Evolutionary conservation across 2,888 invertebrate genomes (phyloP).

Genomic region (Ametastegia equiseti): DNA sequence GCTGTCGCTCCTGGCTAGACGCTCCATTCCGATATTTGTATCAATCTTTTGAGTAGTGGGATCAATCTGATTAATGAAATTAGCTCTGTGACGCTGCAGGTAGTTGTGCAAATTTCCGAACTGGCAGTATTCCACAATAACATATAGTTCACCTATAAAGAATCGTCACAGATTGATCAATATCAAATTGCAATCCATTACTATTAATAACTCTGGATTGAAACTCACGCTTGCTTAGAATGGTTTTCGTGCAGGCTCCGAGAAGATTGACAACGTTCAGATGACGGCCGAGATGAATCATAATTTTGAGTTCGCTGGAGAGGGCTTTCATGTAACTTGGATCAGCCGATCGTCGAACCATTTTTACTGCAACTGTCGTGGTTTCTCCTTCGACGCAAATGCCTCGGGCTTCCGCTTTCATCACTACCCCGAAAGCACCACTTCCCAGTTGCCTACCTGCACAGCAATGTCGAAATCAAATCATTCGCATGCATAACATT

Average conservation of each 20-base stretch:
- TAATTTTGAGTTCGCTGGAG: conserved; percentile 80
- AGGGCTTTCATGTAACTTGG: conserved; percentile 78
- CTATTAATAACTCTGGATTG: no score
- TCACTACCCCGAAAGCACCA: conserved; percentile 81
- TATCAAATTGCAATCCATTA: neutral
- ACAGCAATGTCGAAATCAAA: conserved; percentile 7
- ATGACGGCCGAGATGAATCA: conserved; percentile 80
- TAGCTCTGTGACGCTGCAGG: conserved; percentile 76
- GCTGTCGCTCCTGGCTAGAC: conserved; percentile 79
- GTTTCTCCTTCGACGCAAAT: conserved; percentile 73
- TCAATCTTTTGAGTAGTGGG: conserved; percentile 80
- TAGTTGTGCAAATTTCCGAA: conserved; percentile 79
- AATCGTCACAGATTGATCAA: neutral
- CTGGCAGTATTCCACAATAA: conserved; percentile 80
- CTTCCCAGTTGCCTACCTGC: conserved; percentile 79
- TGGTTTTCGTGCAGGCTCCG: conserved; percentile 79
- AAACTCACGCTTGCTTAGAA: conserved; percentile 74
- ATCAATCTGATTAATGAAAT: conserved; percentile 76
- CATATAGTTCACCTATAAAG: conserved; percentile 75
- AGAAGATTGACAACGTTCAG: conserved; percentile 80
- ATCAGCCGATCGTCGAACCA: conserved; percentile 78
- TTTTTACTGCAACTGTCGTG: conserved; percentile 79
- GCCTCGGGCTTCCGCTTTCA: conserved; percentile 78
- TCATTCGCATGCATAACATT: neutral
- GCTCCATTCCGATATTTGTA: conserved; percentile 79